Conservation (phyloP, 2,888 invertebrate genomes). For the Agapostemon virescens region DNA sequence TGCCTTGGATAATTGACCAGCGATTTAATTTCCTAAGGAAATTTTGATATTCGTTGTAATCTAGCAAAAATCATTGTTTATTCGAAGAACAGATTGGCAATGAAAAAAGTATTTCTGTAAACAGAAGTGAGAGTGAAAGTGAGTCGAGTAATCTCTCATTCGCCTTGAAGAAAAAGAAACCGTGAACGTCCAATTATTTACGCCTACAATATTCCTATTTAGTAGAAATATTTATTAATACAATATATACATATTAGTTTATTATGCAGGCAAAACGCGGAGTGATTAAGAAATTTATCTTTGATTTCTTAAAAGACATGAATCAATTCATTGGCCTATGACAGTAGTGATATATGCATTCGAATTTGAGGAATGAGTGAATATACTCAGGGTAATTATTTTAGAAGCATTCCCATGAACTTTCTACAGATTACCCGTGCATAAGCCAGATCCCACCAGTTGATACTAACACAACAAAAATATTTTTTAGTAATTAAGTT, state of each 20-base stretch:
- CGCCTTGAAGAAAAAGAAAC: not conserved
- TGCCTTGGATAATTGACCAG: slow-evolving; percentile 57
- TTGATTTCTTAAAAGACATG: slow-evolving; percentile 16
- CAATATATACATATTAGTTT: slow-evolving; percentile 8
- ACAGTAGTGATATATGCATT: slow-evolving; percentile 24
- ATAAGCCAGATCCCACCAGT: slow-evolving; percentile 27
- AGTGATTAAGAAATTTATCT: slow-evolving; percentile 6
- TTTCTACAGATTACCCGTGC: slow-evolving; percentile 43
- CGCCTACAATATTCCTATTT: slow-evolving; percentile 25
- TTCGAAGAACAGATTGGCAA: slow-evolving; percentile 24
- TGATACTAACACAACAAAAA: slow-evolving; percentile 23
- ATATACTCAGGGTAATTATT: slow-evolving; percentile 58
- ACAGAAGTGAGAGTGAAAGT: slow-evolving; percentile 2
- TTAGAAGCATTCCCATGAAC: slow-evolving; percentile 42
- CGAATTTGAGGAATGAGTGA: slow-evolving; percentile 34
- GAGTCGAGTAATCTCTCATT: slow-evolving; percentile 17
- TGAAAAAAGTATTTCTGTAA: slow-evolving; percentile 25
- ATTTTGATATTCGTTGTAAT: slow-evolving; percentile 38
- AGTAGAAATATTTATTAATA: slow-evolving; percentile 18
- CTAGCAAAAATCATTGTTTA: slow-evolving; percentile 31
- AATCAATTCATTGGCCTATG: slow-evolving; percentile 56
- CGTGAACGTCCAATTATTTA: slow-evolving; percentile 19
- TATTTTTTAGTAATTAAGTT: slow-evolving; percentile 46
- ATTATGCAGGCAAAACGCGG: slow-evolving; percentile 21
- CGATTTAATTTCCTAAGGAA: slow-evolving; percentile 48